These are phyloP conservation scores for Osmoderma eremita DNA, from an alignment of 2,888 invertebrate genomes.

Conservation along the genomic window DNA sequence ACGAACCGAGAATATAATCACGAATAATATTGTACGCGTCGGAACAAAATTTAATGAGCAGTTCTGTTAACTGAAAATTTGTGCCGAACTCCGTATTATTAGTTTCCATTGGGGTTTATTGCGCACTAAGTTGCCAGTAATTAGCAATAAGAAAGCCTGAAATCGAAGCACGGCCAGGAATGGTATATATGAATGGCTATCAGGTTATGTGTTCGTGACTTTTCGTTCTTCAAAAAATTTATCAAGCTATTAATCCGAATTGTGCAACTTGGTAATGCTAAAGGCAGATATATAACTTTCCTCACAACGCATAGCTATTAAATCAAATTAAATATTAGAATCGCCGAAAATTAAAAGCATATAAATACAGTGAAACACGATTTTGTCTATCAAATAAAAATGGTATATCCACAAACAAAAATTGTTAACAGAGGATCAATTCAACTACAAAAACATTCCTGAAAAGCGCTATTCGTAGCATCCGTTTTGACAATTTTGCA, in stretches of 20 bases:
- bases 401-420: no score
- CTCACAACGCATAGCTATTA: no score
- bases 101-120: conserved; percentile 20
- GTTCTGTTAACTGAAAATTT: conserved; percentile 22
- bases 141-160: conserved; percentile 34
- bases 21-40: conserved; percentile 20
- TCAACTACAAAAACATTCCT: no score
- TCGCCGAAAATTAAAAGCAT: no score
- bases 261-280: not conserved
- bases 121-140: conserved; percentile 27
- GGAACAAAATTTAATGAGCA: conserved; percentile 18
- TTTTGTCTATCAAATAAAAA: no score
- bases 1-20: conserved; percentile 37
- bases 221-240: conserved; percentile 10
- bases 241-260: conserved; percentile 7
- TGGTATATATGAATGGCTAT: not conserved
- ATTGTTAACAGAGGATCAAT: no score
- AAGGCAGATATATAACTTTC: not conserved
- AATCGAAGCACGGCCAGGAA: conserved; percentile 3
- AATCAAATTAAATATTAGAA: no score
- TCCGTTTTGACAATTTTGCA: no score
- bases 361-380: no score
- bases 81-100: conserved; percentile 29
- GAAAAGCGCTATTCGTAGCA: no score
- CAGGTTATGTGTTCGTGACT: not conserved